phyloP scores from a whole-genome alignment of 2,888 invertebrate species.

The Pseudococcus viburni region DNA sequence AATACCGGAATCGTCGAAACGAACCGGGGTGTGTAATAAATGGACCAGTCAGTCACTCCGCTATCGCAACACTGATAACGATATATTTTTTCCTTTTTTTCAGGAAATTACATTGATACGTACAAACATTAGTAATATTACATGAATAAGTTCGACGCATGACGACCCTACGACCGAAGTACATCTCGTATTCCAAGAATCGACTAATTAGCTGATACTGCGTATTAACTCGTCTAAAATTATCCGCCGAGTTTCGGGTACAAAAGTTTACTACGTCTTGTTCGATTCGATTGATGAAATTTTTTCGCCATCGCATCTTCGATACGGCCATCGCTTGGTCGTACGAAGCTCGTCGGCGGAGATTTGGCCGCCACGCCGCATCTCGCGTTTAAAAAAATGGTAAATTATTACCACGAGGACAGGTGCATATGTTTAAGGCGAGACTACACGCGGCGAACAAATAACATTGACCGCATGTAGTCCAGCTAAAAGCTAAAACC shows the following conservation, averaged over 20 bases:
- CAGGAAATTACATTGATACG: neutral
- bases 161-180: neutral
- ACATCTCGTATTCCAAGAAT: neutral
- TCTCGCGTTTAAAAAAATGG: neutral
- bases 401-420: constrained; percentile 51
- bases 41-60: constrained; percentile 41
- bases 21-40: constrained; percentile 29
- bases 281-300: neutral
- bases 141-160: no score
- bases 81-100: neutral
- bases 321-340: no score
- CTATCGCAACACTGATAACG: constrained; percentile 1
- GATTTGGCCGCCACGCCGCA: neutral
- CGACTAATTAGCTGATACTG: neutral
- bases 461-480: constrained; percentile 51
- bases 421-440: constrained; percentile 51
- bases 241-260: neutral
- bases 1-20: constrained; percentile 4
- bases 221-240: neutral
- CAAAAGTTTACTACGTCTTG: neutral
- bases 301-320: neutral
- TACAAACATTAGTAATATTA: neutral
- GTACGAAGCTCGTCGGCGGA: neutral
- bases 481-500: constrained; percentile 9
- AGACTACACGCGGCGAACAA: constrained; percentile 57